Percentiles rank a stretch among this genome's conserved stretches.
Conservation (phyloP, 2,797 vertebrate species). For the Enteromius thamalakanensis region DNA sequence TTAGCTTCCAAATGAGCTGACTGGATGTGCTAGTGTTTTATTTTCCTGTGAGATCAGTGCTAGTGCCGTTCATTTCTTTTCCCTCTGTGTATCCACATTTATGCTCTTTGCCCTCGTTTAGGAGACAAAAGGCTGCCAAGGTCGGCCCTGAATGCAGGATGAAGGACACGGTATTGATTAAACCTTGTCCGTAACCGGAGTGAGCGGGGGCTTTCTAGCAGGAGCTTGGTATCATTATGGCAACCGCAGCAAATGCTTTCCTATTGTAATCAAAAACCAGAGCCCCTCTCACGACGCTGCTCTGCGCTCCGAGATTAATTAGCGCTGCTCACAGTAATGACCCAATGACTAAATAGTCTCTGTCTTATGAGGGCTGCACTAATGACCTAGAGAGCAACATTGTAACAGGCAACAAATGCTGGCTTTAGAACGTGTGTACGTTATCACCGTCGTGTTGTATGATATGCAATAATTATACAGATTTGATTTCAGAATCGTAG, state of each 20-base stretch:
- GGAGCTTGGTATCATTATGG: slow-evolving; percentile 75
- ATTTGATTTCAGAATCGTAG: background rate
- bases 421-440: slow-evolving; percentile 29
- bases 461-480: background rate
- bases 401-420: slow-evolving; percentile 33
- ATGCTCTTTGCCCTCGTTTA: slow-evolving; percentile 80
- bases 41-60: slow-evolving; percentile 29
- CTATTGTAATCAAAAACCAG: slow-evolving; percentile 78
- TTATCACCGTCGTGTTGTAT: slow-evolving; percentile 25
- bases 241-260: slow-evolving; percentile 82
- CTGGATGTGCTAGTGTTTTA: slow-evolving; percentile 57
- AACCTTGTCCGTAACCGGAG: slow-evolving; percentile 77
- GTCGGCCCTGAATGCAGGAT: slow-evolving; percentile 80
- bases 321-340: slow-evolving; percentile 76
- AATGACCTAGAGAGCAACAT: slow-evolving; percentile 53
- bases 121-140: slow-evolving; percentile 86
- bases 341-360: slow-evolving; percentile 66
- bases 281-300: slow-evolving; percentile 63
- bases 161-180: slow-evolving; percentile 87
- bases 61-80: slow-evolving; percentile 59
- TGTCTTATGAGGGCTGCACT: slow-evolving; percentile 60
- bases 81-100: slow-evolving; percentile 75
- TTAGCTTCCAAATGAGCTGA: slow-evolving; percentile 75
- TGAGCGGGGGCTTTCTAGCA: slow-evolving; percentile 55
- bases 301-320: slow-evolving; percentile 75